These are phyloP conservation scores for Heteromyza rotundicornis DNA, from an alignment of 2,888 invertebrate species.

Conservation along the genomic window DNA sequence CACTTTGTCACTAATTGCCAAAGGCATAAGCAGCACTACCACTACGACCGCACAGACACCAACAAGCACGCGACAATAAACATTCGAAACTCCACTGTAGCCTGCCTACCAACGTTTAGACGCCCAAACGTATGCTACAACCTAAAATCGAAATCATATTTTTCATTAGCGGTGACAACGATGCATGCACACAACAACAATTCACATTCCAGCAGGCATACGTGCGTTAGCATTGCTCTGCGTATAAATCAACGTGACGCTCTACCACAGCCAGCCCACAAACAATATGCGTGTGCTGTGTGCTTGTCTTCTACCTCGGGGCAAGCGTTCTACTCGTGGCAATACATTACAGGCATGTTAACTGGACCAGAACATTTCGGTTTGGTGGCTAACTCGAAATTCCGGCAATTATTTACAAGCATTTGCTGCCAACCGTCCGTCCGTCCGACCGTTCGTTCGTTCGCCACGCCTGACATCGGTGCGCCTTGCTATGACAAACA, in stretches of 20 bases:
- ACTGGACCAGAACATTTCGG: neutral
- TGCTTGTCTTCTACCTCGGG: too few species aligned
- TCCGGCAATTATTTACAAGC: neutral
- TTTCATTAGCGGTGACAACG: constrained; percentile 14
- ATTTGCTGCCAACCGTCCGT: neutral
- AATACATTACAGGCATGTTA: neutral
- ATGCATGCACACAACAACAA: neutral
- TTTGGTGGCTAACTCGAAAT: neutral
- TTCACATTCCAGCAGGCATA: neutral
- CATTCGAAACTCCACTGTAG: too few species aligned
- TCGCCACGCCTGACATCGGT: neutral
- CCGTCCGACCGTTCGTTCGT: neutral
- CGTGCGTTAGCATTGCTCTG: neutral
- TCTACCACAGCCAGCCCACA: neutral
- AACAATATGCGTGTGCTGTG: too few species aligned
- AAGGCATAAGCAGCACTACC: too few species aligned
- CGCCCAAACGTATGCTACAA: constrained; percentile 16
- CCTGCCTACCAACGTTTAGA: neutral
- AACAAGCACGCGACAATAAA: too few species aligned
- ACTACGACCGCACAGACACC: too few species aligned
- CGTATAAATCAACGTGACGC: neutral
- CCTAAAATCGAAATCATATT: constrained; percentile 9
- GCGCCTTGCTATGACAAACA: neutral
- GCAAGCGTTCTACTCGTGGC: neutral
- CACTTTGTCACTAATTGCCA: too few species aligned